Evolutionary conservation across 1,140 invertebrate species (phyloP).

Genomic region (Drosophila watanabei): DNA sequence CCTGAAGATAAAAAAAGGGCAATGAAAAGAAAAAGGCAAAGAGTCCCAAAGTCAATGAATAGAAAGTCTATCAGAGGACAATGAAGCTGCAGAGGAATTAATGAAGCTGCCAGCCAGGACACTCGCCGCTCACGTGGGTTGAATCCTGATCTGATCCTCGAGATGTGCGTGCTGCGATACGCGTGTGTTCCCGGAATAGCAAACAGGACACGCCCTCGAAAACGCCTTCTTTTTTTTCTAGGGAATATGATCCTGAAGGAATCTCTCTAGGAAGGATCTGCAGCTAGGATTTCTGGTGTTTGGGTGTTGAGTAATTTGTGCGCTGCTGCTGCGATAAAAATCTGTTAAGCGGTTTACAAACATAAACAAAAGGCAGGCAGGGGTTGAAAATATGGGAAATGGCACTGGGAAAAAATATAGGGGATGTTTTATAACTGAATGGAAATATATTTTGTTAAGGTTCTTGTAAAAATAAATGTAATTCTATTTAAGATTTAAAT

Average conservation of each 20-base stretch:
- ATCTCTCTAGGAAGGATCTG: constrained; percentile 1
- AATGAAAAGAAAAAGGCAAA: constrained; percentile 23
- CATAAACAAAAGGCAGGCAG: constrained; percentile 53
- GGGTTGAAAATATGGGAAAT: neutral
- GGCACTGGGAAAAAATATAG: constrained; percentile 1
- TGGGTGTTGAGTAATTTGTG: constrained; percentile 81
- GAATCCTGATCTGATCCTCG: constrained; percentile 27
- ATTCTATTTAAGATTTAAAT: neutral
- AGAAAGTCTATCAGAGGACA: constrained; percentile 8
- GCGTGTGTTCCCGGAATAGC: constrained; percentile 76
- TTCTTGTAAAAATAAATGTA: neutral
- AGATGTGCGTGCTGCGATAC: constrained; percentile 81
- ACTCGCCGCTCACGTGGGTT: constrained; percentile 45
- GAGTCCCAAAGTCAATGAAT: constrained; percentile 37
- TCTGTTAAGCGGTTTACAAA: constrained; percentile 81
- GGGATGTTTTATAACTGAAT: neutral
- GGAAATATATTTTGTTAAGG: too few relatives aligned
- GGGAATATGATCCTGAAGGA: constrained; percentile 70
- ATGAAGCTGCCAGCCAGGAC: constrained; percentile 26
- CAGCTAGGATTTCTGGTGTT: constrained; percentile 5
- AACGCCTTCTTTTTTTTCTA: constrained; percentile 1
- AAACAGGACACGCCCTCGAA: constrained; percentile 44
- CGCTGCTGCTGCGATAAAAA: constrained; percentile 64
- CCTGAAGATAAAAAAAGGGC: constrained; percentile 13
- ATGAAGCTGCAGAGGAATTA: constrained; percentile 40